Evolutionary conservation across 2,797 vertebrate genomes (phyloP).

Genomic region (Aphelocoma californica): DNA sequence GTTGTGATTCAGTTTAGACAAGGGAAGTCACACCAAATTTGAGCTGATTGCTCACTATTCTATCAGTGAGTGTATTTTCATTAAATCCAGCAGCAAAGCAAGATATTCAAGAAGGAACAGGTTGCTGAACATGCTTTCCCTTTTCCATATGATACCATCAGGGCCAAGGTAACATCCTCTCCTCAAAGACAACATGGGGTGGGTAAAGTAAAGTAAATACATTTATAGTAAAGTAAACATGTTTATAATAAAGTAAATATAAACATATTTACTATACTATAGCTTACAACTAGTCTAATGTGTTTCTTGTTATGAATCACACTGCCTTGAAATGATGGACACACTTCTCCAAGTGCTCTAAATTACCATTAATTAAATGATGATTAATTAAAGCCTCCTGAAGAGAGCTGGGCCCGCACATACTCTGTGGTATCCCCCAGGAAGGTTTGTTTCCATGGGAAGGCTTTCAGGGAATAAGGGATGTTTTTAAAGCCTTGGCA

Average conservation of each 20-base stretch:
- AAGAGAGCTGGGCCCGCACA: background rate
- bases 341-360: background rate
- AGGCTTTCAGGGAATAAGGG: background rate
- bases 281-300: background rate
- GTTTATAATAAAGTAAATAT: background rate
- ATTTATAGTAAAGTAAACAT: background rate
- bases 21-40: background rate
- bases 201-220: background rate
- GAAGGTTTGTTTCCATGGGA: background rate
- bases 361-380: background rate
- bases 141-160: background rate
- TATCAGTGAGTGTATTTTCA: background rate
- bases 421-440: background rate
- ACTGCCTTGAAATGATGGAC: background rate
- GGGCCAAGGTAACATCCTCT: background rate
- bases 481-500: background rate
- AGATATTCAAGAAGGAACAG: background rate
- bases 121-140: background rate
- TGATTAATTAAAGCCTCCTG: background rate
- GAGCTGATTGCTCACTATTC: background rate
- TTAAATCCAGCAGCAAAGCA: background rate
- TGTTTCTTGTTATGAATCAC: background rate
- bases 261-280: background rate
- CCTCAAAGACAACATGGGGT: background rate
- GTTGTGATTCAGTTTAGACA: background rate